Base-by-base conservation (phyloP, 2,113 vertebrate species). In the Hippocampus guttulatus region DNA sequence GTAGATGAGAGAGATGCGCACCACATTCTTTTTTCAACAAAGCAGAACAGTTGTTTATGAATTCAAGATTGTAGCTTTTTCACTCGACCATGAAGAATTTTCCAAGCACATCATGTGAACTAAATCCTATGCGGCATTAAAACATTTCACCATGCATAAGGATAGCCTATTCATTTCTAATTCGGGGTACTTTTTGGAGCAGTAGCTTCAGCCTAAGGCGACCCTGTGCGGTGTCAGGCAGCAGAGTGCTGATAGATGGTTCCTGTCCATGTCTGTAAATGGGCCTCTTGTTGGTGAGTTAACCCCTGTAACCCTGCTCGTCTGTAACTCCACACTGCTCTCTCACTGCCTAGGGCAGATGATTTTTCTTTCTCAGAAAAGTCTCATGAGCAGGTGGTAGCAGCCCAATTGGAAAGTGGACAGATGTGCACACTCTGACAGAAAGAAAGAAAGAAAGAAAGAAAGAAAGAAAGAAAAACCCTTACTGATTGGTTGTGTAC, bases 231-330 rank as follows among this genome's bases (percentile, higher is more conserved):
- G 79, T 84, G 88, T 85, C 85, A 86, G 69, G 71, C 79, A 71
- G 69, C 84, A 82, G 84, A 81, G 83, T 77, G 81, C 80, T 90
- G 89, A 90, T 88, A 78, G 87, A 90, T 89, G 83, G 80, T 70
- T 81, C 83, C 84, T 80, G 79, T 85, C 79, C 71, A 1, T 82
- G 83, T 77, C 82, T 85, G 75, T 90, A 88, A 90, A 90, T 89
- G 70, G 79, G 81, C 69, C 83, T 90, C 86, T 89, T 90, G 89
- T 89, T 88, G 88, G 78, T 74, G 76, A 75, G 81, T 88, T 89
- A 90, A 90, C 89, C 86, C 80, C 81, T 63, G 64, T 86, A 79
- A 88, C 88, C 86, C 88, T 23, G 80, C 77, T 78, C 64, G 70
- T 88, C 81, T 84, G 77, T 81, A 87, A 83, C 81, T 68, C 80